Evolutionary conservation across 1,140 invertebrate genomes (phyloP).

Genomic region (Diuraphis noxia): DNA sequence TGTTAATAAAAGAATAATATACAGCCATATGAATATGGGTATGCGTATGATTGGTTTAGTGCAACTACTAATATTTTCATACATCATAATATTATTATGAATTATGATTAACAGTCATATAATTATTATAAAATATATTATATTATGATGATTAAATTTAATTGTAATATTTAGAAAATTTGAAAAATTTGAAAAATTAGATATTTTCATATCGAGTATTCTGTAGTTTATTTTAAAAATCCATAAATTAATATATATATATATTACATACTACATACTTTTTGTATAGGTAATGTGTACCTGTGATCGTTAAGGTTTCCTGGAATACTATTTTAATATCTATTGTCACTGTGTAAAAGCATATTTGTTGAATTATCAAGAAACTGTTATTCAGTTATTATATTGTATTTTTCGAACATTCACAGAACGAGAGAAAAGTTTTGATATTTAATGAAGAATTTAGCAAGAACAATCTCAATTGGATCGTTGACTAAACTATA

Average conservation of each 20-base stretch:
- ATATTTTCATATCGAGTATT: not conserved
- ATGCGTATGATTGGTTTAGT: not conserved
- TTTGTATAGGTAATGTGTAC: not conserved
- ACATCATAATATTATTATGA: not conserved
- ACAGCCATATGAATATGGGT: not conserved
- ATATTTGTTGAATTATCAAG: not conserved
- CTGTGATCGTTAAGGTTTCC: not conserved
- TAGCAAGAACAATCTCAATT: not conserved
- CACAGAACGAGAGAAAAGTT: not conserved
- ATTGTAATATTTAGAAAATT: not conserved
- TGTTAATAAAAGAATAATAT: not conserved
- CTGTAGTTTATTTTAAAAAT: not conserved
- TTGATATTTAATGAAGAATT: not conserved
- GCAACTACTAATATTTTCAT: not conserved
- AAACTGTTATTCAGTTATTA: not conserved
- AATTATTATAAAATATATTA: not conserved
- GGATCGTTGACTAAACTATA: not conserved
- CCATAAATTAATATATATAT: not conserved
- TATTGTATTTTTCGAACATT: not conserved
- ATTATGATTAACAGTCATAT: not conserved
- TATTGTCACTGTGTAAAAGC: not conserved
- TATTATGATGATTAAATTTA: not conserved
- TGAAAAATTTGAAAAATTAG: not conserved
- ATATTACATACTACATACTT: not conserved
- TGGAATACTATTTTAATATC: slow-evolving; percentile 4